These are phyloP conservation scores for Epistrophella euchroma DNA, from an alignment of 2,888 invertebrate species.

Conservation along the genomic window DNA sequence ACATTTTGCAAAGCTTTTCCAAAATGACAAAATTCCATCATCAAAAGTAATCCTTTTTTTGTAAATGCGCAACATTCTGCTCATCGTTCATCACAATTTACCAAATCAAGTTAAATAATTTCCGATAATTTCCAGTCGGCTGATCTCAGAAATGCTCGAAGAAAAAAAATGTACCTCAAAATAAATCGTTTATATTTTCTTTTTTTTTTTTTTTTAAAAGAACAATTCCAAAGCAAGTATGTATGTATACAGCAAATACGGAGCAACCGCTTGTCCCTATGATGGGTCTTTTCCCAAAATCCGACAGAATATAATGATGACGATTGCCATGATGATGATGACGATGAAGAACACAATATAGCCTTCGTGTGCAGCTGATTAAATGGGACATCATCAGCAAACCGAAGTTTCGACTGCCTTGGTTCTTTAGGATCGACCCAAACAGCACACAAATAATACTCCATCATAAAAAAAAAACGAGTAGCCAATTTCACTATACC, in stretches of 20 bases:
- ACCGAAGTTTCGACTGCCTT: conserved; percentile 2
- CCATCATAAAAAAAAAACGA: background rate
- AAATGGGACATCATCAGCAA: conserved; percentile 69
- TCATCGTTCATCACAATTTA: conserved; percentile 31
- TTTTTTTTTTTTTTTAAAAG: background rate
- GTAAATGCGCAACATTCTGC: conserved; percentile 44
- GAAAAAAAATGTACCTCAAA: conserved; percentile 26
- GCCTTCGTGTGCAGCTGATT: conserved; percentile 67
- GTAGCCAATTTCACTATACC: conserved; percentile 34
- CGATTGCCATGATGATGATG: conserved; percentile 37
- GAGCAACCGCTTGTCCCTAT: conserved; percentile 27
- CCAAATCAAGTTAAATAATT: conserved; percentile 54
- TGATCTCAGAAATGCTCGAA: conserved; percentile 32
- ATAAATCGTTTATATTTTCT: background rate
- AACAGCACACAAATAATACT: conserved; percentile 5
- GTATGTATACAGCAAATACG: conserved; percentile 28
- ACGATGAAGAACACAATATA: conserved; percentile 61
- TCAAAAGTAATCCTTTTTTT: conserved; percentile 32
- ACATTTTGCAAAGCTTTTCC: background rate
- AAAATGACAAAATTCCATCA: conserved; percentile 5
- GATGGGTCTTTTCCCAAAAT: background rate
- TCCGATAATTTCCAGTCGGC: conserved; percentile 57
- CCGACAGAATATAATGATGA: conserved; percentile 30
- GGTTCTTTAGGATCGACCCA: conserved; percentile 35
- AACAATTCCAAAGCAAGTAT: conserved; percentile 26